Percentiles rank a stretch among this genome's conserved stretches.
Conservation (phyloP, 2,888 invertebrate species). For the Latheticus oryzae region DNA sequence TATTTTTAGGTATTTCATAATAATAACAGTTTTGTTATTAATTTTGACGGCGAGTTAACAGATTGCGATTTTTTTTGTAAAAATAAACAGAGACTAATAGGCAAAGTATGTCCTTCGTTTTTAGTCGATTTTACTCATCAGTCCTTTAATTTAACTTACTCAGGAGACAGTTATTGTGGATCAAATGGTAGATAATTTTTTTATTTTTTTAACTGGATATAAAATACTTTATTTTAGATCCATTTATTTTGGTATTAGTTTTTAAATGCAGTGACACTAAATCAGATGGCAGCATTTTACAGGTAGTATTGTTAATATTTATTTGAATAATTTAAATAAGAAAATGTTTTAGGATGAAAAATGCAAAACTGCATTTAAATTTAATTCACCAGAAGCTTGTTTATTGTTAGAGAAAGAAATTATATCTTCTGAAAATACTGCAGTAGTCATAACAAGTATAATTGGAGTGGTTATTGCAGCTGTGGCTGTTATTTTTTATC, state of each 20-base stretch:
- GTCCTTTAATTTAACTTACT: neutral
- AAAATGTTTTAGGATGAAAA: constrained; percentile 7
- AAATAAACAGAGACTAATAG: constrained; percentile 2
- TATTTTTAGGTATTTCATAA: constrained; percentile 8
- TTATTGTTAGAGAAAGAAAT: constrained; percentile 11
- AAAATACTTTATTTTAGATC: constrained; percentile 3
- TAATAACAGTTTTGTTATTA: constrained; percentile 2
- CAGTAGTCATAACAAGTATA: constrained; percentile 1
- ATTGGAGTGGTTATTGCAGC: neutral
- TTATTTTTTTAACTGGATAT: neutral
- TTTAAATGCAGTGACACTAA: constrained; percentile 15
- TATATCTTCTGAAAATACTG: neutral
- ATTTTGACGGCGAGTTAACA: constrained; percentile 5
- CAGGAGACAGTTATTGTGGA: neutral
- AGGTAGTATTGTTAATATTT: neutral
- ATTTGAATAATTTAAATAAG: no score
- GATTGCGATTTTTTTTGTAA: constrained; percentile 18
- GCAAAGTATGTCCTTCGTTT: neutral
- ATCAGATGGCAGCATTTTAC: neutral
- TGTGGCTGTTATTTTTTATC: constrained; percentile 6
- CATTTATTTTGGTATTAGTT: constrained; percentile 1
- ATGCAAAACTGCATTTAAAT: constrained; percentile 3
- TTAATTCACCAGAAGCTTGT: constrained; percentile 20
- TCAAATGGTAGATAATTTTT: constrained; percentile 9
- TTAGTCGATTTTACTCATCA: constrained; percentile 3